phyloP scores from a whole-genome alignment of 2,797 vertebrate genomes.

The Enteromius fasciolatus region DNA sequence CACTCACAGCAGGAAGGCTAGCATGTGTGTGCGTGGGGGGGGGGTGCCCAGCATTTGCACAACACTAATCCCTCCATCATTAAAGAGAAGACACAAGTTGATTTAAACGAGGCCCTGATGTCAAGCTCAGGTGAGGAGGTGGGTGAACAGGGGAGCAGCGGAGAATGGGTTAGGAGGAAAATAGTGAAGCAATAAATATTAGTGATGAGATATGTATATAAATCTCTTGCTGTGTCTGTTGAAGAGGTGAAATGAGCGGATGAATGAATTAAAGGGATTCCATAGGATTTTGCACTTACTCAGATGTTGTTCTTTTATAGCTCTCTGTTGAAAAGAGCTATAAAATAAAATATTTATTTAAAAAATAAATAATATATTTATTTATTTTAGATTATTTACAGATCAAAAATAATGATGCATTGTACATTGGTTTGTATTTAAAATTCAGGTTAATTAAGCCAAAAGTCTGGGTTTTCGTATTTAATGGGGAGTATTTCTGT shows the following conservation, averaged over 20 bases:
- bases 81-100: constrained; percentile 63
- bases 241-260: constrained; percentile 61
- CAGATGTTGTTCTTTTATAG: neutral
- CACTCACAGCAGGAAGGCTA: constrained; percentile 15
- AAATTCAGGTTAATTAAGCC: neutral
- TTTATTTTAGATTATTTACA: too few relatives aligned
- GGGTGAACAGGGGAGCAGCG: neutral
- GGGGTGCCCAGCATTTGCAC: constrained; percentile 35
- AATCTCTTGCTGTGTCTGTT: neutral
- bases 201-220: neutral
- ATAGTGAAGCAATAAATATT: neutral
- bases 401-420: neutral
- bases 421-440: neutral
- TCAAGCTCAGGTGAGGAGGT: constrained; percentile 44
- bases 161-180: constrained; percentile 60
- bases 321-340: neutral
- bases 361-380: neutral
- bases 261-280: neutral
- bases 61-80: constrained; percentile 53
- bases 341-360: neutral
- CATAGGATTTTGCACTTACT: constrained; percentile 37
- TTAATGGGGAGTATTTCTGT: neutral
- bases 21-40: constrained; percentile 36
- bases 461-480: neutral
- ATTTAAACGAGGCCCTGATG: constrained; percentile 69